A percentile compares a stretch with the other conserved stretches of the same genome.
Evolutionary conservation across 2,797 vertebrate genomes (phyloP).

Genomic region (Synaphobranchus kaupii): DNA sequence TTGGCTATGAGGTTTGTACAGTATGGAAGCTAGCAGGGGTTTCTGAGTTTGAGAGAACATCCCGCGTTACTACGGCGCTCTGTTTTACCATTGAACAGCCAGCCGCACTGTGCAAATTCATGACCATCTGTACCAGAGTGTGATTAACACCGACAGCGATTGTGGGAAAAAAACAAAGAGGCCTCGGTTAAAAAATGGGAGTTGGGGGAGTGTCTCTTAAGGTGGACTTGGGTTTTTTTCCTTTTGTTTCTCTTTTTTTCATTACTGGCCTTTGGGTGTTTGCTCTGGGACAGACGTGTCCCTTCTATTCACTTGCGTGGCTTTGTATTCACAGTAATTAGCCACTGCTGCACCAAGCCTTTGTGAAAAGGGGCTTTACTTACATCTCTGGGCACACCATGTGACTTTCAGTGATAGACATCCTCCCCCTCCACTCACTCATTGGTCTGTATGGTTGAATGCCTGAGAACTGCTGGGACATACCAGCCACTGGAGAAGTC

Average conservation of each 20-base stretch:
- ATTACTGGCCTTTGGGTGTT: background rate
- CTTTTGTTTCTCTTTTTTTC: background rate
- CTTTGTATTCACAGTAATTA: slow-evolving; percentile 29
- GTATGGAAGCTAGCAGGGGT: background rate
- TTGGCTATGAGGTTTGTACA: background rate
- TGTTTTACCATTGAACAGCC: background rate
- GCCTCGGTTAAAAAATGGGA: background rate
- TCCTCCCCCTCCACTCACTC: background rate
- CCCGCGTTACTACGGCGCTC: background rate
- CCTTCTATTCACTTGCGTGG: background rate
- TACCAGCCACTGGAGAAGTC: slow-evolving; percentile 11
- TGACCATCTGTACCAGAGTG: background rate
- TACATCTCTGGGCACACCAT: slow-evolving; percentile 14
- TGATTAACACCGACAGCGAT: background rate
- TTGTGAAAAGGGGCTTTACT: slow-evolving; percentile 27
- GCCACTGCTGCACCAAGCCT: background rate
- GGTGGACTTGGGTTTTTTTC: background rate
- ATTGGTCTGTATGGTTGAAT: slow-evolving; percentile 21
- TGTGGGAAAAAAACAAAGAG: background rate
- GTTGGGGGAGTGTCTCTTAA: background rate
- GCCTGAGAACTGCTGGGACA: slow-evolving; percentile 24
- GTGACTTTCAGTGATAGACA: slow-evolving; percentile 5
- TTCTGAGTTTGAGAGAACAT: background rate
- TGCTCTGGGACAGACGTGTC: background rate
- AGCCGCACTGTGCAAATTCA: background rate